Percentiles rank a stretch among this genome's conserved stretches.
These are phyloP conservation scores for Plodia interpunctella DNA, from an alignment of 1,140 invertebrate genomes.

Conservation along the genomic window DNA sequence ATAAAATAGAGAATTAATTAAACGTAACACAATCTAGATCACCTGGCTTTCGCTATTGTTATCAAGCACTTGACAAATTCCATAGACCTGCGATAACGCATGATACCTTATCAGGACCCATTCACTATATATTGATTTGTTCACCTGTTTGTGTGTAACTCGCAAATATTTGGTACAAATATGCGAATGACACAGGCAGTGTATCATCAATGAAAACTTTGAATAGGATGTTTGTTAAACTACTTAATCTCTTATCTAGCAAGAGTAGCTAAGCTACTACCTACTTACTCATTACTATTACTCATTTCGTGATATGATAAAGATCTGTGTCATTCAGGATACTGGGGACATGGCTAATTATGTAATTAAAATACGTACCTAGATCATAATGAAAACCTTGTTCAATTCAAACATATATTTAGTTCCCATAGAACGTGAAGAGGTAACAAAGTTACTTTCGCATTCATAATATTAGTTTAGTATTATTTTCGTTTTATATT, in stretches of 20 bases:
- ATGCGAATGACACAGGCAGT: not conserved
- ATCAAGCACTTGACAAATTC: slow-evolving; percentile 44
- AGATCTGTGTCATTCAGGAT: not conserved
- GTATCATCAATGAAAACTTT: not conserved
- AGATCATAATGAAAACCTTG: too few relatives aligned
- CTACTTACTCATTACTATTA: slow-evolving; percentile 3
- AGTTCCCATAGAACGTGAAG: too few relatives aligned
- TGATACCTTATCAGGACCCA: slow-evolving; percentile 39
- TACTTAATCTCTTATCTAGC: not conserved
- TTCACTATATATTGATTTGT: slow-evolving; percentile 51
- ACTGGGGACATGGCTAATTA: too few relatives aligned
- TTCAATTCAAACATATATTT: too few relatives aligned
- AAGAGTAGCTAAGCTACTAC: not conserved
- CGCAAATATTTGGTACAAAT: slow-evolving; percentile 34
- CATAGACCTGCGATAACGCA: slow-evolving; percentile 38
- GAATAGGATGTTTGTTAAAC: not conserved
- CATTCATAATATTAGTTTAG: too few relatives aligned
- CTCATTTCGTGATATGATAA: slow-evolving; percentile 12
- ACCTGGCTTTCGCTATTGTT: slow-evolving; percentile 23
- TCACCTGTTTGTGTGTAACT: slow-evolving; percentile 43
- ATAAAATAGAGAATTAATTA: not conserved
- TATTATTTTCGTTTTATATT: too few relatives aligned
- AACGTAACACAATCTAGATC: slow-evolving; percentile 1
- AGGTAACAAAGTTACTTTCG: too few relatives aligned
- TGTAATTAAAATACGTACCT: too few relatives aligned